phyloP scores from a whole-genome alignment of 2,797 vertebrate genomes.

The Perodicticus potto region DNA sequence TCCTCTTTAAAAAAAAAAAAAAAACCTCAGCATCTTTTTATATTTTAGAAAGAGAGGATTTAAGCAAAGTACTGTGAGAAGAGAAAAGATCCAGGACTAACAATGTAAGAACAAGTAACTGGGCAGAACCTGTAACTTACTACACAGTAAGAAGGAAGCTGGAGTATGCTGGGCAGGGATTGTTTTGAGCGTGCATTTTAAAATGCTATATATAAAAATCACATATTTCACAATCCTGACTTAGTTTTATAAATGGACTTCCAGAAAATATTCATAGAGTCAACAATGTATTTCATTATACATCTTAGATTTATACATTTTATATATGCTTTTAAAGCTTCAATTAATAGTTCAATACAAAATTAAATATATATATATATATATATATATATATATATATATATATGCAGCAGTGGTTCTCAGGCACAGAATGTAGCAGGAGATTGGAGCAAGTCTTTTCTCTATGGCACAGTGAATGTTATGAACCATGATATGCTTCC shows the following conservation, averaged over 20 bases:
- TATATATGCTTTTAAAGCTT: slow-evolving; percentile 82
- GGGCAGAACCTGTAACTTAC: background rate
- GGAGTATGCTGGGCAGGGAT: background rate
- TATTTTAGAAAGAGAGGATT: background rate
- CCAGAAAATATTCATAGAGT: slow-evolving; percentile 40
- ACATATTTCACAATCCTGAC: slow-evolving; percentile 34
- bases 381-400: background rate
- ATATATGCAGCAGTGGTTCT: slow-evolving; percentile 77
- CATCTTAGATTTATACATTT: slow-evolving; percentile 76
- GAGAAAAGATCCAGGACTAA: background rate
- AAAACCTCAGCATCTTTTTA: background rate
- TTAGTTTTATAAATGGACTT: slow-evolving; percentile 61
- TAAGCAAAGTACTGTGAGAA: background rate
- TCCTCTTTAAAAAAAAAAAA: background rate
- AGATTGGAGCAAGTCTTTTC: slow-evolving; percentile 30
- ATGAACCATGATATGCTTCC: background rate
- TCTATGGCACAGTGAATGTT: background rate
- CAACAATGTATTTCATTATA: slow-evolving; percentile 77
- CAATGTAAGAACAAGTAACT: background rate
- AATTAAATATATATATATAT: slow-evolving; percentile 59
- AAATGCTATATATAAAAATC: background rate
- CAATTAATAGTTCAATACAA: slow-evolving; percentile 71
- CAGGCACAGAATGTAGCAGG: slow-evolving; percentile 67
- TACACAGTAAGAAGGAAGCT: background rate
- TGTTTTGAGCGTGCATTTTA: background rate